phyloP scores from a whole-genome alignment of 2,113 vertebrate genomes.

The Atlantisia rogersi region DNA sequence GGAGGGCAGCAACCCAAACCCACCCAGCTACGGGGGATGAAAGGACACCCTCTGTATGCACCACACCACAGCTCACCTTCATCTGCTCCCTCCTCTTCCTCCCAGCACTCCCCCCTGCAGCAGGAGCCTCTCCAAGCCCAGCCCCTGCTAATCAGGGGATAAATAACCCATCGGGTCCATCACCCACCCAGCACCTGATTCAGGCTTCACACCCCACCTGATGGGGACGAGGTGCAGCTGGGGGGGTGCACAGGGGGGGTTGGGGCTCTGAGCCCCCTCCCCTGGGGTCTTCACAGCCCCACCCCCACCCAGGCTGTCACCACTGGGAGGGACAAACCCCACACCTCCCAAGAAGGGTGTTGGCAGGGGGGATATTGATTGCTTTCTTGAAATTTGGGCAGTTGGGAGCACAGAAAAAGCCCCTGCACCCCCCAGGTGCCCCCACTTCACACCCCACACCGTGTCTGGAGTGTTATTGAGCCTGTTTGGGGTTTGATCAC shows the following conservation, averaged over 20 bases:
- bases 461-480: rapidly evolving
- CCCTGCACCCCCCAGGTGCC: rapidly evolving
- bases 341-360: too few relatives aligned
- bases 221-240: rapidly evolving
- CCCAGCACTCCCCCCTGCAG: not conserved
- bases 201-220: not conserved
- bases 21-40: rapidly evolving
- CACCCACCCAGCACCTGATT: not conserved
- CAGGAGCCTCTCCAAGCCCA: rapidly evolving
- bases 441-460: rapidly evolving
- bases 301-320: rapidly evolving
- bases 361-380: rapidly evolving
- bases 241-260: too few relatives aligned
- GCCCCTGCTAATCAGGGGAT: not conserved
- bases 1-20: not conserved
- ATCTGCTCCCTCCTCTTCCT: not conserved
- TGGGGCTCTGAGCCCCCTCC: too few relatives aligned
- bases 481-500: rapidly evolving
- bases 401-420: rapidly evolving
- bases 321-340: not conserved
- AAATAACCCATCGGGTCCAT: not conserved
- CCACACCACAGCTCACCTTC: not conserved
- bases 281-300: not conserved
- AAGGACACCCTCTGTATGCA: rapidly evolving
- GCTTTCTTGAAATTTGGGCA: too few relatives aligned